Percentiles rank a stretch among this genome's conserved stretches.
These are phyloP conservation scores for Zaprionus davidi DNA, from an alignment of 1,140 invertebrate species.

Conservation along the genomic window DNA sequence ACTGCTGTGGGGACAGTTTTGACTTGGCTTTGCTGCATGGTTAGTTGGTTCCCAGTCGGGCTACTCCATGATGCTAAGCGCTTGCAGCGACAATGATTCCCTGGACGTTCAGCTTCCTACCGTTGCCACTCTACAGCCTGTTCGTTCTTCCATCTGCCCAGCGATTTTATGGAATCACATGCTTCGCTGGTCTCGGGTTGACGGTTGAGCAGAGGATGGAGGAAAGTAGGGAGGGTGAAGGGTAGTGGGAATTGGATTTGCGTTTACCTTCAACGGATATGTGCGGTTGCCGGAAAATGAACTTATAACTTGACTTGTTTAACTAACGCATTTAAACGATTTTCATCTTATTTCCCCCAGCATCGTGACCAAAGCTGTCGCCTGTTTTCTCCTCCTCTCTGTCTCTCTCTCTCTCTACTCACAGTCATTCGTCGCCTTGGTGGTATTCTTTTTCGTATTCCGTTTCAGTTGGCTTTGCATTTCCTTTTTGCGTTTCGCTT, in stretches of 20 bases:
- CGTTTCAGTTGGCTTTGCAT: slow-evolving; percentile 5
- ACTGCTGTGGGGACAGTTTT: slow-evolving; percentile 39
- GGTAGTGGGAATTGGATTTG: slow-evolving; percentile 25
- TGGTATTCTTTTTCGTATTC: slow-evolving; percentile 31
- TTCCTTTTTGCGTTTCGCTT: slow-evolving; percentile 22
- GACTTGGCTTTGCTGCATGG: slow-evolving; percentile 54
- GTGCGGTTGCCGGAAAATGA: slow-evolving; percentile 79
- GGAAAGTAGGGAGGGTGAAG: background rate
- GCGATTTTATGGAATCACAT: slow-evolving; percentile 79
- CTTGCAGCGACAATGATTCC: slow-evolving; percentile 65
- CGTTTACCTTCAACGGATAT: slow-evolving; percentile 72
- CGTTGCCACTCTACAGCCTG: background rate
- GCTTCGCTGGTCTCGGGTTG: slow-evolving; percentile 60
- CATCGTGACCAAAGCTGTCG: slow-evolving; percentile 13
- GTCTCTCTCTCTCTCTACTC: background rate
- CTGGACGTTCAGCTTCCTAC: slow-evolving; percentile 19
- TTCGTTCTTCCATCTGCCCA: slow-evolving; percentile 24
- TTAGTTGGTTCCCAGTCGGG: slow-evolving; percentile 44
- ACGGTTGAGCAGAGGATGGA: background rate
- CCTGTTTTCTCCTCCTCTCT: background rate
- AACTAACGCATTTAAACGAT: slow-evolving; percentile 81
- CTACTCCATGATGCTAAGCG: slow-evolving; percentile 44
- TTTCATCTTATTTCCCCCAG: slow-evolving; percentile 57
- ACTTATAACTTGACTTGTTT: slow-evolving; percentile 82
- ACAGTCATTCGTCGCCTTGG: slow-evolving; percentile 27